These are phyloP conservation scores for Buphagus erythrorhynchus DNA, from an alignment of 2,797 vertebrate genomes.

Conservation along the genomic window DNA sequence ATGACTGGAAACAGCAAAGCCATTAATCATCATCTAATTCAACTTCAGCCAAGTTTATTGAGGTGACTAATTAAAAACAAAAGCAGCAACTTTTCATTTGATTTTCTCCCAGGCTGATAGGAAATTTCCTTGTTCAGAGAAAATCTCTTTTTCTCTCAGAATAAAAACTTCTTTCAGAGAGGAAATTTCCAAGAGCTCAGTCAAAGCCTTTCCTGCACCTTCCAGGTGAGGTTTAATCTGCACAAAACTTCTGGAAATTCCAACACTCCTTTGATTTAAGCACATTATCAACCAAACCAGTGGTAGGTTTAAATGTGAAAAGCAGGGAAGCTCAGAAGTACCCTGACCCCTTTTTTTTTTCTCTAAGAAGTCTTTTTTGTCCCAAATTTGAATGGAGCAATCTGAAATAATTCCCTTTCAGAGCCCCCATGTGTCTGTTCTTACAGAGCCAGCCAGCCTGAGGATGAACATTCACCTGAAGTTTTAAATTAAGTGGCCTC, in stretches of 20 bases:
- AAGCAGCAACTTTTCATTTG: neutral
- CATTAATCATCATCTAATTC: neutral
- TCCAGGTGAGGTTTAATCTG: neutral
- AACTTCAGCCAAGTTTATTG: neutral
- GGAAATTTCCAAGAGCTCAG: neutral
- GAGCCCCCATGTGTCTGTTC: neutral
- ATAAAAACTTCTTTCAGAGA: neutral
- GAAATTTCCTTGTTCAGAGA: neutral
- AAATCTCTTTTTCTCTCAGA: neutral
- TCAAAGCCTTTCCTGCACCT: neutral
- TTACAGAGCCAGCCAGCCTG: neutral
- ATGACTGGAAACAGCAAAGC: neutral
- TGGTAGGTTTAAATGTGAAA: neutral
- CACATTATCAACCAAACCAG: neutral
- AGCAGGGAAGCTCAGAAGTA: neutral
- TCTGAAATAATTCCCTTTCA: neutral
- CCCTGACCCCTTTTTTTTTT: rapidly evolving
- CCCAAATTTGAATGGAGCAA: neutral
- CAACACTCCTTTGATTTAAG: neutral
- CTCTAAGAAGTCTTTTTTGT: neutral
- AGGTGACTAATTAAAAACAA: neutral
- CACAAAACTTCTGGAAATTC: neutral
- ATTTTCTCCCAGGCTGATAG: neutral
- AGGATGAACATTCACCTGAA: neutral
- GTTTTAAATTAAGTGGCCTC: neutral